Conservation (phyloP, 2,797 vertebrate genomes). For the Setipinna tenuifilis region DNA sequence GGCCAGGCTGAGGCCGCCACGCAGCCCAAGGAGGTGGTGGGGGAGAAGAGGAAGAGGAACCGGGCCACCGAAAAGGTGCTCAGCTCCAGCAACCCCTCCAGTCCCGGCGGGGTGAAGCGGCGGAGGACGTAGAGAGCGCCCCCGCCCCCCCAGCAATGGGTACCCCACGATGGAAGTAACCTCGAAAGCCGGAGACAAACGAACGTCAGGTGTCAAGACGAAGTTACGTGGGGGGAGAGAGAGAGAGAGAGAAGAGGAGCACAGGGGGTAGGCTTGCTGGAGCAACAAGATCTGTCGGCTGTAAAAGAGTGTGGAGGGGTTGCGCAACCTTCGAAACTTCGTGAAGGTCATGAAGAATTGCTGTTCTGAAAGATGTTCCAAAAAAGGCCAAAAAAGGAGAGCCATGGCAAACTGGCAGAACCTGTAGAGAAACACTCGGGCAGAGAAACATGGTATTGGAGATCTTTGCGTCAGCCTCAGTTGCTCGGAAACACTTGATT, state of each 20-base stretch:
- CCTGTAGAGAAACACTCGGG: not conserved
- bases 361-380: not conserved
- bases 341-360: not conserved
- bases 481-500: not conserved
- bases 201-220: not conserved
- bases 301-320: not conserved
- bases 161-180: not conserved
- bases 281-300: constrained; percentile 15
- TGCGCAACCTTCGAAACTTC: not conserved
- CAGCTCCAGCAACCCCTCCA: constrained; percentile 84
- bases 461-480: not conserved
- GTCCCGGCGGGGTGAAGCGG: constrained; percentile 83
- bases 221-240: not conserved
- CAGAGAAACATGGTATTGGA: not conserved
- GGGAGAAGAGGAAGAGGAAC: constrained; percentile 85
- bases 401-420: not conserved
- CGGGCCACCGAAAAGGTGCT: constrained; percentile 84
- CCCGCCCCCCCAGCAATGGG: not conserved
- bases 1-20: constrained; percentile 75
- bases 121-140: constrained; percentile 73
- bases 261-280: not conserved
- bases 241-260: not conserved
- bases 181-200: not conserved
- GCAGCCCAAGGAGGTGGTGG: constrained; percentile 78
- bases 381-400: not conserved